phyloP scores from a whole-genome alignment of 2,113 vertebrate species.

The Pygoscelis antarcticus region DNA sequence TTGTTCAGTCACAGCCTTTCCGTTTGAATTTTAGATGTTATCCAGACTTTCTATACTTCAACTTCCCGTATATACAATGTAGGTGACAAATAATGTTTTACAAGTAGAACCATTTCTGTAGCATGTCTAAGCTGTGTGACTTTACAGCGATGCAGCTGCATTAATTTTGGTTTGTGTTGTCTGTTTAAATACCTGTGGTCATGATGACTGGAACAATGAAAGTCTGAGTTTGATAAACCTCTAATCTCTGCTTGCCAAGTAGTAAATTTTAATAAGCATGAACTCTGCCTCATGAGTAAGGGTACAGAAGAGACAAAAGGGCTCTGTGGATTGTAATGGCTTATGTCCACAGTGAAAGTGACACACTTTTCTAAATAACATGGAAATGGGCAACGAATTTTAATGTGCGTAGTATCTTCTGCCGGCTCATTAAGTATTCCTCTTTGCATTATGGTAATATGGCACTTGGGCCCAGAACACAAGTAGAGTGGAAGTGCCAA shows the following conservation, averaged over 20 bases:
- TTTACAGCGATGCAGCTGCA: background rate
- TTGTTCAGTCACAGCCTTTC: background rate
- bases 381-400: background rate
- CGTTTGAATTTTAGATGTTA: background rate
- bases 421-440: background rate
- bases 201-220: background rate
- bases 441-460: background rate
- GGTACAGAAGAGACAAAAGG: background rate
- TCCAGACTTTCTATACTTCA: background rate
- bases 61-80: background rate
- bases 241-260: background rate
- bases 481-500: background rate
- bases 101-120: background rate
- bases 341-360: background rate
- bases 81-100: background rate
- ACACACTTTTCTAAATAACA: background rate
- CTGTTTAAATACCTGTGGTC: background rate
- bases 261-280: background rate
- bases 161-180: background rate
- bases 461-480: background rate
- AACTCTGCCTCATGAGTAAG: background rate
- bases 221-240: background rate
- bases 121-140: background rate
- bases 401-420: background rate
- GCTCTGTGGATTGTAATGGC: background rate